Conservation (phyloP, 2,113 vertebrate genomes). For the Lycaon pictus region DNA sequence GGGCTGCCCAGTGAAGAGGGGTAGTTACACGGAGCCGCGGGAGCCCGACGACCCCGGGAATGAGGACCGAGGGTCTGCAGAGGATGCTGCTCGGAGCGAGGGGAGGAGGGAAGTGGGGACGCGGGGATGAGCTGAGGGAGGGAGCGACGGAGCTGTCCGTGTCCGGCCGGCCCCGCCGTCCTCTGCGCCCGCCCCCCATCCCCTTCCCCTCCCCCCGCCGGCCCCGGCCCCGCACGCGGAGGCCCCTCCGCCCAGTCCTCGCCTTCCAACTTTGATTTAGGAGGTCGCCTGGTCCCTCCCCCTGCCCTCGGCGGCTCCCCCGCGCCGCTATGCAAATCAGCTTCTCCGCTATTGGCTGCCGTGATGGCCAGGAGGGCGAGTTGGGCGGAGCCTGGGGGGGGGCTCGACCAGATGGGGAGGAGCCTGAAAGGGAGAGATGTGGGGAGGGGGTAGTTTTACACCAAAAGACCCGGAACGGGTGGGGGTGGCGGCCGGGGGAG, state of each 20-base stretch:
- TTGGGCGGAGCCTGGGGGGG: conserved; percentile 69
- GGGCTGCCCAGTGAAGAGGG: not conserved
- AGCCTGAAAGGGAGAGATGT: not conserved
- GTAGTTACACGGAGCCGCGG: not conserved
- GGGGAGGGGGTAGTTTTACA: not conserved
- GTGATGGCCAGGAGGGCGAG: not conserved
- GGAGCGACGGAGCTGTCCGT: conserved; percentile 54
- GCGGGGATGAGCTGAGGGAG: conserved; percentile 53
- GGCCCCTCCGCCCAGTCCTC: conserved; percentile 67
- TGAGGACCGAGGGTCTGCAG: conserved; percentile 68
- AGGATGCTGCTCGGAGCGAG: conserved; percentile 59
- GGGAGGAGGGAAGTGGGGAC: conserved; percentile 69
- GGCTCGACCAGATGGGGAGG: conserved; percentile 70
- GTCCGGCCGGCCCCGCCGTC: conserved; percentile 57
- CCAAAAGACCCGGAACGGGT: not conserved
- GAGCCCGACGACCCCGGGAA: not conserved
- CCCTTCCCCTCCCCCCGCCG: not conserved
- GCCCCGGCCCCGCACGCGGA: conserved; percentile 61
- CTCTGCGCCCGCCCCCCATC: conserved; percentile 76
- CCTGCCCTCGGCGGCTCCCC: conserved; percentile 30
- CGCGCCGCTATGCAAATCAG: conserved; percentile 70
- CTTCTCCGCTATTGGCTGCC: conserved; percentile 71
- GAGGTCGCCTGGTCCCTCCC: conserved; percentile 79
- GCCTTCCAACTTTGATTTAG: conserved; percentile 83
- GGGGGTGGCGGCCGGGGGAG: too few relatives aligned